Evolutionary conservation across 1,140 invertebrate genomes (phyloP).

Genomic region (Rhopalosiphum maidis): DNA sequence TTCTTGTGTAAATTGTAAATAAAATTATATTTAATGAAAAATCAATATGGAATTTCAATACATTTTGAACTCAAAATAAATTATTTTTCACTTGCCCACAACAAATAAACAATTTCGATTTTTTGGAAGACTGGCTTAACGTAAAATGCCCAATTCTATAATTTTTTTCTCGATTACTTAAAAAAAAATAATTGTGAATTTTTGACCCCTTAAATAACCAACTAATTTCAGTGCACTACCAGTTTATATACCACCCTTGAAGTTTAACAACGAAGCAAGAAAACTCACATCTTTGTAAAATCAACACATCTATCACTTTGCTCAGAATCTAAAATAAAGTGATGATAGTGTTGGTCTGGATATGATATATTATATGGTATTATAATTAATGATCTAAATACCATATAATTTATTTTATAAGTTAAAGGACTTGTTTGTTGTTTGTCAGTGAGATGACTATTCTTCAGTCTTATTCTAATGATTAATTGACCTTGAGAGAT

Average conservation of each 20-base stretch:
- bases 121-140: not conserved
- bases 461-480: not conserved
- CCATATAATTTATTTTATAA: not conserved
- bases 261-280: not conserved
- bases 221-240: not conserved
- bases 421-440: not conserved
- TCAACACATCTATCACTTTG: not conserved
- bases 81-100: not conserved
- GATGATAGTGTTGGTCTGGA: not conserved
- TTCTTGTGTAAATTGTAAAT: too few relatives aligned
- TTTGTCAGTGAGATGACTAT: not conserved
- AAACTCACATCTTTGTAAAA: not conserved
- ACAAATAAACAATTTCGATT: not conserved
- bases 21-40: too few relatives aligned
- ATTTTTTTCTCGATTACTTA: not conserved
- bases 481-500: not conserved
- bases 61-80: not conserved
- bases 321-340: not conserved
- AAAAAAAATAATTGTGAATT: not conserved
- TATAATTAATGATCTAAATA: not conserved
- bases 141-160: not conserved
- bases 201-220: not conserved
- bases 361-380: not conserved
- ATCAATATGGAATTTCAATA: too few relatives aligned
- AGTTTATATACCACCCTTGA: not conserved